phyloP scores from a whole-genome alignment of 2,888 invertebrate genomes.

The Beris chalybata region DNA sequence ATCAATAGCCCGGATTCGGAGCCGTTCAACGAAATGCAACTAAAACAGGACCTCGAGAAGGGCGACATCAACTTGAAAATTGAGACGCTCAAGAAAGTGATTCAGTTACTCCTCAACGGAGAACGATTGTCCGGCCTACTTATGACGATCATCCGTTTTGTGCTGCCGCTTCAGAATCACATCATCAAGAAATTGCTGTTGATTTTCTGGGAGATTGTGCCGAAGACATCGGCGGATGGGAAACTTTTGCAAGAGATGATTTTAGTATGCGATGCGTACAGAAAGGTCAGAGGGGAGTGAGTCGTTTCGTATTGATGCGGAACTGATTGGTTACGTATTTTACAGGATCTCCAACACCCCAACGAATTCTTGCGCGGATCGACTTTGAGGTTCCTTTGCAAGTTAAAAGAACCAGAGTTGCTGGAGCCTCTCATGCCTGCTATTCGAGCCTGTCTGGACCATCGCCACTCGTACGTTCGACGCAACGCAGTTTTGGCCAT shows the following conservation, averaged over 20 bases:
- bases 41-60: conserved; percentile 91
- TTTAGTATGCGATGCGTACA: conserved; percentile 97
- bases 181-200: conserved; percentile 94
- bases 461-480: conserved; percentile 96
- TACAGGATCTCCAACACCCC: conserved; percentile 93
- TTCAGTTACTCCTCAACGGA: conserved; percentile 91
- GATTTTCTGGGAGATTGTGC: conserved; percentile 99
- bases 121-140: conserved; percentile 91
- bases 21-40: conserved; percentile 92
- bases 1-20: conserved; percentile 94
- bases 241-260: conserved; percentile 97
- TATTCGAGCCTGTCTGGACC: conserved; percentile 90
- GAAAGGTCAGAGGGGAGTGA: conserved; percentile 67
- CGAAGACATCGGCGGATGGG: conserved; percentile 93
- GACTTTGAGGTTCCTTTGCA: conserved; percentile 92
- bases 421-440: conserved; percentile 98
- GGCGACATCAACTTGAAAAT: conserved; percentile 89
- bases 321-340: conserved; percentile 8
- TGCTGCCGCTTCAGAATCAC: conserved; percentile 91
- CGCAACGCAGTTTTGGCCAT: conserved; percentile 99
- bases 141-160: conserved; percentile 97
- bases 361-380: conserved; percentile 99
- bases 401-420: conserved; percentile 96
- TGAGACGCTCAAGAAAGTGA: conserved; percentile 93
- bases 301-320: no score